Evolutionary conservation across 1,140 invertebrate species (phyloP), one percentile per base, ranked within the genome.

Genomic region (Drosophila pachea): DNA sequence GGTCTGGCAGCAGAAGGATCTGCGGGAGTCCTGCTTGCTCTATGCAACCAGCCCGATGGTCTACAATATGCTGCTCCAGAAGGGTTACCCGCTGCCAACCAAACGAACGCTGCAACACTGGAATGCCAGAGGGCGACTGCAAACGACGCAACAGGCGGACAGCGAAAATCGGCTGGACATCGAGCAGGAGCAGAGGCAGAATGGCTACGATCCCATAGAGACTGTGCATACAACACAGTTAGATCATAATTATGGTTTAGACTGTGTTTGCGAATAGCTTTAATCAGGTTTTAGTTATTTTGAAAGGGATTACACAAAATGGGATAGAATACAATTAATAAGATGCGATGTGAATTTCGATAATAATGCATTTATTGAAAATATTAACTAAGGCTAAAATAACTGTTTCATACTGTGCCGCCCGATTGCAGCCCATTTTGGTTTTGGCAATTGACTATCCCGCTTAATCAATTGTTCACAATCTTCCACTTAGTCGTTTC

Each of bases 401-500:
- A 72, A 60, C 38, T 53, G 3, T 63, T 47, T 35, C 50, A 72
- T 72, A 72, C 56, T 72, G 65, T 42, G 35, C 62, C 54, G 52
- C 52, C 36, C 33, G 6, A 36, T 31, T 58, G 58, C 64, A 68
- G 64, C 14, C 56, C 58, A 56, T 31, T 14, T 56, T 40, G 22
- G 22, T 32, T 9, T 61, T 38, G 38, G 55, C 65, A 61, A 62
- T 61, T 49, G 43, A 38, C 45, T 68, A 61, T 49, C 49, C 49
- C 58, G 12, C 56, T 14, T 31, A 9, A 43, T 16, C 42, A 47
- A 14, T 56, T 68, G 42, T 43, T 63, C 48, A 54, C 53, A 12
- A 43, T 40, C 50, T 45, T 67, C 11, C 50, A 50, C 58, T 72
- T 72, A 72, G 69, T 72, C 65, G 69, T 68, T 68, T 69, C 67